Evolutionary conservation across 2,888 invertebrate genomes (phyloP), one percentile per base, ranked within the genome.

Genomic region (Phymatocera aterrima): DNA sequence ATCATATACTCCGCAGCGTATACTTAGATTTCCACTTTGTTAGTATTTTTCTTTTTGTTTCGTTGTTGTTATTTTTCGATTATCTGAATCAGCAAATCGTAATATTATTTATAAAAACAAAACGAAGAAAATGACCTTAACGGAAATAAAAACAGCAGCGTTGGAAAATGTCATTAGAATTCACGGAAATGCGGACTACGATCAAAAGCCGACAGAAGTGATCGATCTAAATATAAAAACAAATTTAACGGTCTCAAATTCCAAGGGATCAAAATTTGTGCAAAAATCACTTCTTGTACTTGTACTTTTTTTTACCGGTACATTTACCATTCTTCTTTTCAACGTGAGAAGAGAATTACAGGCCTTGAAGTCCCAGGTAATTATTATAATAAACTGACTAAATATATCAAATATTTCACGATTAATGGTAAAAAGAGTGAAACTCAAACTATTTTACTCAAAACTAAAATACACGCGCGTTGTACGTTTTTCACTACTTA

Each of bases 161-260:
- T 18, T 77, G 37, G 82, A 81, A 78, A 81, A 79, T 68, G 83
- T 85, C 61, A 82, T 82, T 65, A 84, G 81, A 80, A 84, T 85
- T 51, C 82, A 80, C 6, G 80, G 75, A 18, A 82, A 84, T 79
- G 79, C 81, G 6, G 74, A 70, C 8, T 6, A 43, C 61, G 77
- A 82, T 83, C 79, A 80, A 77, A 75, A 78, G 77, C 74, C 82
- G 54, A 64, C 84, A 6, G 85, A 85, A 77, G 83, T 85, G 40
- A 86, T 89, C 80, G 88, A 89, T 80, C 87, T 87, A 85, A 88
- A 87, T 80, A 85, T 89, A 15, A 87, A 88, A 68, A 88, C 87
- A 87, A 87, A 84, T 31, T 83, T 88, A 21, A 86, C 84, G n/a
- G 80, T 88, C 60, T 84, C 85, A 51, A 84, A 81, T 34, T 79